Conservation (phyloP, 1,140 invertebrate species). For the Cyphomyrmex costatus region DNA sequence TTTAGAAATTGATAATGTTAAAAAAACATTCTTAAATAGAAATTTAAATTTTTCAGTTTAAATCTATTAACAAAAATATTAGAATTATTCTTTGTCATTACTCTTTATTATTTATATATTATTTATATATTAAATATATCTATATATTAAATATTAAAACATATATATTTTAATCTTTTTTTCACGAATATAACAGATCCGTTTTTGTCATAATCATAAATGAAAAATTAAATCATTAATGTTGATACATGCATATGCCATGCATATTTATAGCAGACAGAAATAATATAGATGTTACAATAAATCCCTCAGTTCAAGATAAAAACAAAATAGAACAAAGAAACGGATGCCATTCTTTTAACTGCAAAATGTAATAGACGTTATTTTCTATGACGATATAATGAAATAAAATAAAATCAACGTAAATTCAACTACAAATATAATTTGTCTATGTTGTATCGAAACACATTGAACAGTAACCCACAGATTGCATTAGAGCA, state of each 20-base stretch:
- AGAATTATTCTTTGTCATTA: background rate
- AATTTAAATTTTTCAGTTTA: background rate
- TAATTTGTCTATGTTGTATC: slow-evolving; percentile 17
- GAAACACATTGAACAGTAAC: slow-evolving; percentile 65
- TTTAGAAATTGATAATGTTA: background rate
- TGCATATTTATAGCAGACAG: background rate
- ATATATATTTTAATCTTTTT: too few species aligned
- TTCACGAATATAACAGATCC: background rate
- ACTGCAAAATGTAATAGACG: slow-evolving; percentile 17
- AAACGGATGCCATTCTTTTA: slow-evolving; percentile 43
- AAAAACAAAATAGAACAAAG: slow-evolving; percentile 23
- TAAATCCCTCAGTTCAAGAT: background rate
- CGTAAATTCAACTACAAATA: slow-evolving; percentile 32
- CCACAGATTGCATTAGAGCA: slow-evolving; percentile 38
- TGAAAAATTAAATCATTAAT: background rate
- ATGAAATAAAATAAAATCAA: slow-evolving; percentile 57
- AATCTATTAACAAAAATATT: background rate
- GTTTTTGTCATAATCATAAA: background rate
- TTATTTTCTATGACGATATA: background rate
- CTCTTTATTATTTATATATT: too few species aligned
- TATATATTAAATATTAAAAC: too few species aligned
- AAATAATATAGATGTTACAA: background rate
- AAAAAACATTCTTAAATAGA: background rate
- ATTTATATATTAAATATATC: too few species aligned
- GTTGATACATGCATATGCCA: background rate